Percentiles rank a stretch among this genome's conserved stretches.
These are phyloP conservation scores for Drosophila lowei DNA, from an alignment of 1,140 invertebrate genomes.

Conservation along the genomic window DNA sequence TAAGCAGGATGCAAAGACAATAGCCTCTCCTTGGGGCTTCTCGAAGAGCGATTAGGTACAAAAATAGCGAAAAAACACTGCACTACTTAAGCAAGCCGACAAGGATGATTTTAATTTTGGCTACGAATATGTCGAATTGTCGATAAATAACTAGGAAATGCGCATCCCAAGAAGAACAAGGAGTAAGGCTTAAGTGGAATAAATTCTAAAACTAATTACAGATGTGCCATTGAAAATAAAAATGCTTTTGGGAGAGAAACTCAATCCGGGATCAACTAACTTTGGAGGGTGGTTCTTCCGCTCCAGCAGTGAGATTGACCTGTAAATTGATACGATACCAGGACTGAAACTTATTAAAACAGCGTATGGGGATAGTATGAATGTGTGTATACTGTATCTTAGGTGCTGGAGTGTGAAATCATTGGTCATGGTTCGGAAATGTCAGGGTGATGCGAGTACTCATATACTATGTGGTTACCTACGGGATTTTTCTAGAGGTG, in stretches of 20 bases:
- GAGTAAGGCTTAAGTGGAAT: conserved; percentile 21
- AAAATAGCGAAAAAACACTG: conserved; percentile 8
- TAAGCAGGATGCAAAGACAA: conserved; percentile 38
- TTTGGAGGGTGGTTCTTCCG: conserved; percentile 82
- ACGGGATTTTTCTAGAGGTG: conserved; percentile 1
- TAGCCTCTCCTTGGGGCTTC: background rate
- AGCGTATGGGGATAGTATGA: conserved; percentile 12
- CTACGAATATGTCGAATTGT: conserved; percentile 7
- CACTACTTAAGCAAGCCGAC: conserved; percentile 26
- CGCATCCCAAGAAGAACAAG: conserved; percentile 23
- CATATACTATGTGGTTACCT: conserved; percentile 5
- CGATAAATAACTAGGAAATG: conserved; percentile 31
- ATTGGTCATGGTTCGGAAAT: too few relatives aligned
- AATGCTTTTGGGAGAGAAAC: conserved; percentile 17
- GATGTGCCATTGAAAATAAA: conserved; percentile 37
- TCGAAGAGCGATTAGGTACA: conserved; percentile 8
- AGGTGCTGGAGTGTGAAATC: background rate
- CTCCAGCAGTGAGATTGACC: conserved; percentile 83
- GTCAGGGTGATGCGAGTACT: too few relatives aligned
- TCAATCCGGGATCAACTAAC: conserved; percentile 71
- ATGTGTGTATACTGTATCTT: conserved; percentile 6
- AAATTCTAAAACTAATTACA: conserved; percentile 39
- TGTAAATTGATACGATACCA: conserved; percentile 73
- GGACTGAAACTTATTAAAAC: conserved; percentile 52
- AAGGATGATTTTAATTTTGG: conserved; percentile 8